Base-by-base conservation (phyloP, 2,113 vertebrate species). In the Crotophaga sulcirostris region DNA sequence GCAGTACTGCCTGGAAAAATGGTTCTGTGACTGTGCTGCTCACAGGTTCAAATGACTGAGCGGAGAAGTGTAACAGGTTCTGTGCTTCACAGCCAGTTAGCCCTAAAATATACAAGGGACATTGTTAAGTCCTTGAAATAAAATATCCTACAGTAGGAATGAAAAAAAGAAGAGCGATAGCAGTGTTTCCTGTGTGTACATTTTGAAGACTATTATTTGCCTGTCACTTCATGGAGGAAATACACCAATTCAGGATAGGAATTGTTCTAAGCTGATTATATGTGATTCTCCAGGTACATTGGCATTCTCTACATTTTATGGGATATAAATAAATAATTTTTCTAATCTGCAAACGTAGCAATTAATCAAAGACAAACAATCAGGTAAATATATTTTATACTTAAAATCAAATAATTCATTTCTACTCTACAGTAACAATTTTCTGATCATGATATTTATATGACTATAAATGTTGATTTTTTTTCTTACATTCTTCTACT, bases 41-140 rank as follows among this genome's bases (percentile, higher is more conserved):
- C 26, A 55, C 36, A 33, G 42, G 23, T 89, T 77, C 5, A 11
- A 70, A 74, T 49, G 54, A 52, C 17, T 24, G 33, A 67, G 24
- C 3, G 3, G 25, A 55, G 42, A 87, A 47, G 17, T 36, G 26
- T 33, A 80, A 73, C 11, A 77, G 21, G 24, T 49, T 89, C 66
- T 56, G 5, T 1, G 2, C 11, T 79, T 26, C 67, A 36, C 0
- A 2, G 62, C 1, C 38, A 69, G 34, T 25, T 44, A 89, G 16
- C 16, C 52, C 44, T 76, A 44, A 82, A 56, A 84, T 9, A 7
- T 52, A 44, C 33, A 49, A 72, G 25, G n/a, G 19, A 9, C 7
- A 10, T 24, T 60, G n/a, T 9, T 17, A 66, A 83, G 14, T 40
- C 13, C 49, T 59, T 28, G 47, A 87, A 90, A 83, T 58, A 67